Evolutionary conservation across 1,140 invertebrate genomes (phyloP), one percentile per base, ranked within the genome.

Genomic region (Euwallacea fornicatus): DNA sequence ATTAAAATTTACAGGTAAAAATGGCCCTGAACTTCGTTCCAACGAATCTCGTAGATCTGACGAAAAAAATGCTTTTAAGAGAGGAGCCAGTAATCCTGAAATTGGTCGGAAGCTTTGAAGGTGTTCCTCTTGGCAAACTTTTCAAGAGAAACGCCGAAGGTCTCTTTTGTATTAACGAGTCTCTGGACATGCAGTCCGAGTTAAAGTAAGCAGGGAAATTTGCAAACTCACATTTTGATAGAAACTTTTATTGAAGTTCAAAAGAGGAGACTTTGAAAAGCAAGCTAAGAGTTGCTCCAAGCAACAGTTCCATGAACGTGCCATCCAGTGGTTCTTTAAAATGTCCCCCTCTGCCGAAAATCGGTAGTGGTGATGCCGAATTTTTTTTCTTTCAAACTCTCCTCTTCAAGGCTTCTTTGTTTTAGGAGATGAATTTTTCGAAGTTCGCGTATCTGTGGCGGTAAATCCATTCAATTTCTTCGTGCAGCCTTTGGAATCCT

Each of bases 131-230:
- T 44, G 87, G 88, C 4, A 87, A 89, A 75, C 82, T 90, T 44
- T 89, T 88, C 74, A 88, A 86, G 72, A 81, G 88, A 76, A 82
- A 83, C 54, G 79, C 83, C 7, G 82, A 84, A 53, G 82, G 85
- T 16, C 80, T 90, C 65, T 84, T 85, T 53, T 88, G 86, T 46
- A 84, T 90, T 61, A 89, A 89, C 80, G 83, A 84, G 66, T 85
- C 85, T 41, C 81, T 89, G 8, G 76, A 79, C 47, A 77, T 86
- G 61, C 85, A 88, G 74, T 69, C 41, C 4, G 75, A 78, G 58
- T 62, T 77, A 15, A 76, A 61, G 76, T 78, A 66, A 74, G 64
- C 21, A 33, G 21, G 21, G 21, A 33, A 33, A 33, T 33, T 33
- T 33, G 21, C 21, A 33, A 50, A 50, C 13, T 50, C 2, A 50